Evolutionary conservation across 2,797 vertebrate species (phyloP).

Genomic region (Notoglanidium macrostoma): DNA sequence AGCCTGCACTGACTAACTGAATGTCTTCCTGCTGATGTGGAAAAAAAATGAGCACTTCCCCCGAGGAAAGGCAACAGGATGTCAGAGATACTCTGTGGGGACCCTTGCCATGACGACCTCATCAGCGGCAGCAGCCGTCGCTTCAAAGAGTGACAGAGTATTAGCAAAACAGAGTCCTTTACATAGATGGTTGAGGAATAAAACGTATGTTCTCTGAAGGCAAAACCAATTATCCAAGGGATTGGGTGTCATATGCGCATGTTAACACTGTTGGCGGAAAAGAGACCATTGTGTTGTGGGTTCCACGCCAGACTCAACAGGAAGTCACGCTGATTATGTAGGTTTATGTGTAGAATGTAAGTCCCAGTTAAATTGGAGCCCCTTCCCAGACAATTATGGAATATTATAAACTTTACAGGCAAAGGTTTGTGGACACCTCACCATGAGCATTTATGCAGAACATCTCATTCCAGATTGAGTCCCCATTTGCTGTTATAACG

Average conservation of each 20-base stretch:
- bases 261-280: conserved; percentile 4
- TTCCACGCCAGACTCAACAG: conserved; percentile 33
- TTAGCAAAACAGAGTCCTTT: not conserved
- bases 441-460: too few relatives aligned
- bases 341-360: not conserved
- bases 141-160: not conserved
- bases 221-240: not conserved
- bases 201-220: not conserved
- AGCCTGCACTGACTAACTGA: conserved; percentile 11
- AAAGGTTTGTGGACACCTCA: not conserved
- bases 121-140: conserved; percentile 7
- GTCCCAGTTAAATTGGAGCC: not conserved
- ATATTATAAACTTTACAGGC: not conserved
- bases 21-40: conserved; percentile 49
- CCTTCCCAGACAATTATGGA: too few relatives aligned
- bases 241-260: not conserved
- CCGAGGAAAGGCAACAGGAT: conserved; percentile 37
- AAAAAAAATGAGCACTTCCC: conserved; percentile 36
- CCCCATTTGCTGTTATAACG: too few relatives aligned
- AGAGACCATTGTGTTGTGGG: not conserved
- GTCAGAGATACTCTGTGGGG: conserved; percentile 35
- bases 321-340: conserved; percentile 30
- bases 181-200: not conserved
- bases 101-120: conserved; percentile 42
- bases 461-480: not conserved